These are phyloP conservation scores for Psittacula derbiana DNA, from an alignment of 2,797 vertebrate species.

Conservation along the genomic window DNA sequence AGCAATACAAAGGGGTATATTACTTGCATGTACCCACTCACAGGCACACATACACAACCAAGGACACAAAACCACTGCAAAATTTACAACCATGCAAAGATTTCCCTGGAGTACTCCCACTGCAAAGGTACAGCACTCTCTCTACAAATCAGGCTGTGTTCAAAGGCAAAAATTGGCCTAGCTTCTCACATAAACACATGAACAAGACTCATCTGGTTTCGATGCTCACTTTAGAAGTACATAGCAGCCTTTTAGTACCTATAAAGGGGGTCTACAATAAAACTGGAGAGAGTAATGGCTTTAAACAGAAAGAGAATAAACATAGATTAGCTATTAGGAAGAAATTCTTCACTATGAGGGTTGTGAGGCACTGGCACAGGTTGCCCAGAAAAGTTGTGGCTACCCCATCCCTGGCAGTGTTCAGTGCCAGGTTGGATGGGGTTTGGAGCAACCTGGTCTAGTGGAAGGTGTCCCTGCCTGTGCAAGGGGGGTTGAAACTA, in stretches of 20 bases:
- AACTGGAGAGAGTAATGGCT: background rate
- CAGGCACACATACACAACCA: background rate
- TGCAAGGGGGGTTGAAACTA: background rate
- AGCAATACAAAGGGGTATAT: background rate
- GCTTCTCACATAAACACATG: background rate
- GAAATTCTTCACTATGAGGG: background rate
- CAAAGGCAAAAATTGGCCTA: background rate
- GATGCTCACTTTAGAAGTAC: background rate
- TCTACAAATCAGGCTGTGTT: background rate
- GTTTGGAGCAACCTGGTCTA: background rate
- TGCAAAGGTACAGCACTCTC: background rate
- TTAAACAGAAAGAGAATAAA: background rate
- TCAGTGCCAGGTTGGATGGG: background rate
- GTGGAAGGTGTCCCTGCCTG: background rate
- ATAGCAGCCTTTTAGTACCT: background rate
- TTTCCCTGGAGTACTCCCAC: background rate
- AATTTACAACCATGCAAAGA: background rate
- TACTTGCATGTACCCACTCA: background rate
- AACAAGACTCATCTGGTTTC: background rate
- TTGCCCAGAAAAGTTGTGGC: background rate
- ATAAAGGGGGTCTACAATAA: background rate
- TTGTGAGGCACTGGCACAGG: background rate
- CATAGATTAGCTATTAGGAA: background rate
- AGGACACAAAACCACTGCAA: background rate
- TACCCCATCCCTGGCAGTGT: background rate